Evolutionary conservation across 2,113 vertebrate species (phyloP).

Genomic region (Gnathonemus echidnorhynchus): DNA sequence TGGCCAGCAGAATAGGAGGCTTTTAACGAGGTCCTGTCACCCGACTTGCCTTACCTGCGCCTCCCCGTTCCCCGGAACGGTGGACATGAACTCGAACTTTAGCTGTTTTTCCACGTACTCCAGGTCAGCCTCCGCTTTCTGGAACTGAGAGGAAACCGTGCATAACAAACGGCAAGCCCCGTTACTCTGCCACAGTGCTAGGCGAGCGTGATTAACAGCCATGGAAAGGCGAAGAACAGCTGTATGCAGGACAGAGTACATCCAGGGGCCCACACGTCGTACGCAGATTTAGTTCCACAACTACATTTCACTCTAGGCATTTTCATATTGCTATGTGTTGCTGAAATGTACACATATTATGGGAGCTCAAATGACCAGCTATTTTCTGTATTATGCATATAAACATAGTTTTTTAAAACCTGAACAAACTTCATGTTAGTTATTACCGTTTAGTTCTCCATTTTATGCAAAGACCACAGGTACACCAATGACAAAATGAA

Average conservation of each 20-base stretch:
- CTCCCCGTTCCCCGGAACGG: conserved; percentile 51
- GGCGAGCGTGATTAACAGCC: background rate
- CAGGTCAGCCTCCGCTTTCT: conserved; percentile 86
- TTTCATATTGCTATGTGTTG: background rate
- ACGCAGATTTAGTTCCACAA: background rate
- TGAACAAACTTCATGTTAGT: background rate
- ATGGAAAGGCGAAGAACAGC: background rate
- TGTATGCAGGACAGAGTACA: background rate
- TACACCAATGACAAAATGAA: background rate
- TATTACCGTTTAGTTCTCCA: background rate
- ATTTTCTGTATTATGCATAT: background rate
- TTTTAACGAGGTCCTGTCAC: background rate
- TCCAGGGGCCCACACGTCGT: background rate
- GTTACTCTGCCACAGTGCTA: background rate
- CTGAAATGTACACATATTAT: background rate
- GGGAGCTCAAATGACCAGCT: background rate
- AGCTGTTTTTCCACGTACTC: conserved; percentile 80
- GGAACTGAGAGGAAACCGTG: conserved; percentile 69
- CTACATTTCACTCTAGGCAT: background rate
- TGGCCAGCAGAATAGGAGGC: background rate
- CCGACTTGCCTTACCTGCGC: conserved; percentile 60
- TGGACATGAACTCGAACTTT: conserved; percentile 77
- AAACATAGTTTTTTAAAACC: background rate
- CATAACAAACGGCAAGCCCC: conserved; percentile 19
- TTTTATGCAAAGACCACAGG: background rate